phyloP scores from a whole-genome alignment of 2,888 invertebrate genomes.

The Romanomermis culicivorax region DNA sequence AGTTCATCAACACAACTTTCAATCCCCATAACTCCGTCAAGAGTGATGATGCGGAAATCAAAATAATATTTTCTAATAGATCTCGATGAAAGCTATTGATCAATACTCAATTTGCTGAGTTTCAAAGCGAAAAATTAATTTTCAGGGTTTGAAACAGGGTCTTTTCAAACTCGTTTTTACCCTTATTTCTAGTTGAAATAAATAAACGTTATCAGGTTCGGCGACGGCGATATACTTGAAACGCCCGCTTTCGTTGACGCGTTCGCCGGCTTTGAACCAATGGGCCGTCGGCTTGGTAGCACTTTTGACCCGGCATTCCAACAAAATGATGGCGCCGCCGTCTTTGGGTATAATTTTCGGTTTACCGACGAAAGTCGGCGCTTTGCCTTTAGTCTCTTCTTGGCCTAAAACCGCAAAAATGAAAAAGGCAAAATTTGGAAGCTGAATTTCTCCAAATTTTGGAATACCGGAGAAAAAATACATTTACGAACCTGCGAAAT shows the following conservation, averaged over 20 bases:
- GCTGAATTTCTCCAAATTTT: neutral
- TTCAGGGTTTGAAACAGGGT: too few species aligned
- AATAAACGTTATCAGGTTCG: conserved; percentile 26
- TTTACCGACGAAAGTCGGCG: conserved; percentile 84
- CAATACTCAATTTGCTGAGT: too few species aligned
- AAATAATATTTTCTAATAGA: too few species aligned
- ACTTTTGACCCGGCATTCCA: conserved; percentile 74
- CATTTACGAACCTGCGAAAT: conserved; percentile 59
- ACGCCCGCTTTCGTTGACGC: conserved; percentile 22
- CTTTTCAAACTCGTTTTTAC: too few species aligned
- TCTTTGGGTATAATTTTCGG: conserved; percentile 96
- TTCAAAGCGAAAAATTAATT: too few species aligned
- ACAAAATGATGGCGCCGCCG: conserved; percentile 79
- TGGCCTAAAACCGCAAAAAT: conserved; percentile 37
- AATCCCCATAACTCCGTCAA: too few species aligned
- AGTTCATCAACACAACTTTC: too few species aligned
- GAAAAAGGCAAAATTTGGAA: neutral
- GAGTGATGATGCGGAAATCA: too few species aligned
- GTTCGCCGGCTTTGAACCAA: conserved; percentile 48
- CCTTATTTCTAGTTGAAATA: conserved; percentile 27
- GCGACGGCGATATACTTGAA: conserved; percentile 24
- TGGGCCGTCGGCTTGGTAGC: conserved; percentile 72
- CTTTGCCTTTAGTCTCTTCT: conserved; percentile 19
- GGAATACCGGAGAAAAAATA: neutral
- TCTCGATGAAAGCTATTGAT: too few species aligned